Base-by-base conservation (phyloP, 2,888 invertebrate genomes). In the Callyntrura sp. region DNA sequence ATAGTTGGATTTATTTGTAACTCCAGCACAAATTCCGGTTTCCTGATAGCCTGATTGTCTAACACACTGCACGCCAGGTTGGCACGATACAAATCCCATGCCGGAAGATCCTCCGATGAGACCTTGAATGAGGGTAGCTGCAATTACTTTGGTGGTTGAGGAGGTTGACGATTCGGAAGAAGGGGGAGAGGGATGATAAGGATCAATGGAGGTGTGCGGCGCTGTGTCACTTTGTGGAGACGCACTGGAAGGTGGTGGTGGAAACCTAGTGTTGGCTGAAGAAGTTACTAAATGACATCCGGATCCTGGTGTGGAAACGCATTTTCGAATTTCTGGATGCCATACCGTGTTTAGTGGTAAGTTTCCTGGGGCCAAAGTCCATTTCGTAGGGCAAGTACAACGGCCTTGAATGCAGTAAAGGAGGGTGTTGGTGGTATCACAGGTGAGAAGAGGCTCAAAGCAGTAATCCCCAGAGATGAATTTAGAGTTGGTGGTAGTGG, bases 381-480 rank as follows among this genome's bases (percentile, higher is more conserved):
- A 91, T 17, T 43, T 62, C 25, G 51, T 88, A 11, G 91, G 91
- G 78, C 91, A 91, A 17, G 91, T 76, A 48, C 91, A 91, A 5
- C 91, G 28, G 9, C 55, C 55, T 45, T 88, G 35, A 4, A 90
- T 48, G 48, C 91, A 91, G 84, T 91, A 90, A 0, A 91, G 55
- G 0, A 91, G 28, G 4, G 91, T 90, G 60, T 90, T 90, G 5
- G 87, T 25, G 3, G 91, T 91, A 20, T 91, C 91, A 51, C 91
- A 91, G 0, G 83, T 35, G 25, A 91, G 25, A 9, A 91, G 17
- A 14, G 91, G 91, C 8, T 91, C 91, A 25, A 90, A 85, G 48
- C 91, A 91, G 43, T 91, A 91, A 60, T 91, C 91, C 0, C 91
- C 91, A 6, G 91, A 91, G 57, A 91, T 85, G 1, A 81, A 87